Base-by-base conservation (phyloP, 2,888 invertebrate genomes). In the Scotopteryx bipunctaria region DNA sequence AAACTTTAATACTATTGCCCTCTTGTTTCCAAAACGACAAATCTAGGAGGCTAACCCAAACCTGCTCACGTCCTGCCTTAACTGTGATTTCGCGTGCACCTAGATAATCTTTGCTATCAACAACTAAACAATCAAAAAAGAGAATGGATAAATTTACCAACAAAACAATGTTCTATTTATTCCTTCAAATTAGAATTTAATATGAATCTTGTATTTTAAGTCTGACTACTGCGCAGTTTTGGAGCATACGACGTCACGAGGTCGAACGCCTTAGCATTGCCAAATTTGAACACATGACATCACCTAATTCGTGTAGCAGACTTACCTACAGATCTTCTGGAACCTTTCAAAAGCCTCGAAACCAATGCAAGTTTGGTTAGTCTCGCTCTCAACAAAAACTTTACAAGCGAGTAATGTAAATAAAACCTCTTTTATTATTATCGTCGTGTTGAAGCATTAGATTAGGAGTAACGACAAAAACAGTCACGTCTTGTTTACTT, bases 241-340 rank as follows among this genome's bases (percentile, higher is more conserved):
- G 9, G 17, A 44, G 16, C n/a, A 64, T 61, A 58, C 57, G 23
- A 31, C 55, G 61, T 67, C 74, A 68, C 63, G 86, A 87, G 87
- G 88, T 86, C 87, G 81, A 75, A 66, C 68, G 77, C 78, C 84
- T 73, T 67, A 11, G 61, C 83, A 80, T 83, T 82, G 86, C 87
- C 87, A 81, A 88, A 87, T 83, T 81, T 78, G 75, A 71, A 69
- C 54, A 54, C 37, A 58, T 58, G 55, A 61, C 64, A 57, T 65
- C 63, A 64, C 29, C 42, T 37, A 42, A 42, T 15, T 11, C 38
- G 2, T 40, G 11, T 36, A 27, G 36, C 29, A 3, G 6, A 29
- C n/a, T n/a, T n/a, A n/a, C n/a, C n/a, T n/a, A n/a, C n/a, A 51
- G 13, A 44, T 41, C 55, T 36, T 15, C 21, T 14, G 27, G 35